phyloP scores from a whole-genome alignment of 2,888 invertebrate species.

The Caenorhabditis imperialis region DNA sequence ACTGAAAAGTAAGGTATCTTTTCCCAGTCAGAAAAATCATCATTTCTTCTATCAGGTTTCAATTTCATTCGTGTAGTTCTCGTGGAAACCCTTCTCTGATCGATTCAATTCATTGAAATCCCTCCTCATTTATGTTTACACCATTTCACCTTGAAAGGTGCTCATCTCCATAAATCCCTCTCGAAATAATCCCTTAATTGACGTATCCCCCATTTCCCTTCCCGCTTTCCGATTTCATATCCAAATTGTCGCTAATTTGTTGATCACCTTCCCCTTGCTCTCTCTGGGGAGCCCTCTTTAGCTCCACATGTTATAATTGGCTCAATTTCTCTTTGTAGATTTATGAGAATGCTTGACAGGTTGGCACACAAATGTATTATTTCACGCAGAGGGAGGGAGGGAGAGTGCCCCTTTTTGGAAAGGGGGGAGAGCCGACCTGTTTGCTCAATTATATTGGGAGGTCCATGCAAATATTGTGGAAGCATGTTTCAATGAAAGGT shows the following conservation, averaged over 20 bases:
- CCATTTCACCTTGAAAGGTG: conserved; percentile 9
- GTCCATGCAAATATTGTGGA: background rate
- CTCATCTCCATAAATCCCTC: conserved; percentile 18
- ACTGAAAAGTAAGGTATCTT: too few relatives aligned
- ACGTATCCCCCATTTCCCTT: conserved; percentile 25
- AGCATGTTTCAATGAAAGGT: background rate
- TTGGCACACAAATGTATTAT: conserved; percentile 40
- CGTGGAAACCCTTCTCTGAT: too few relatives aligned
- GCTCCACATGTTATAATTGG: conserved; percentile 38
- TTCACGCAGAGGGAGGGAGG: conserved; percentile 25
- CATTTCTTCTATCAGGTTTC: too few relatives aligned
- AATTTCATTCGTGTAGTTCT: too few relatives aligned
- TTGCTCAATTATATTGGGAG: conserved; percentile 29
- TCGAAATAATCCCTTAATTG: conserved; percentile 41
- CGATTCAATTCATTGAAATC: background rate
- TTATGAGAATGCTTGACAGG: conserved; percentile 12
- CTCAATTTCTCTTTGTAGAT: conserved; percentile 39
- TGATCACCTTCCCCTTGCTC: conserved; percentile 23
- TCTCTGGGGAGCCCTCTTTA: conserved; percentile 5
- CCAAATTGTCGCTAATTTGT: conserved; percentile 44
- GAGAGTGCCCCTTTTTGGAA: conserved; percentile 19
- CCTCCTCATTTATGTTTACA: background rate
- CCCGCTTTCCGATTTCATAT: background rate
- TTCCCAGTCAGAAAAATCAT: too few relatives aligned
- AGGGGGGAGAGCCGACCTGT: conserved; percentile 19